These are phyloP conservation scores for Sorex araneus DNA, from an alignment of 2,113 vertebrate genomes.

Conservation along the genomic window DNA sequence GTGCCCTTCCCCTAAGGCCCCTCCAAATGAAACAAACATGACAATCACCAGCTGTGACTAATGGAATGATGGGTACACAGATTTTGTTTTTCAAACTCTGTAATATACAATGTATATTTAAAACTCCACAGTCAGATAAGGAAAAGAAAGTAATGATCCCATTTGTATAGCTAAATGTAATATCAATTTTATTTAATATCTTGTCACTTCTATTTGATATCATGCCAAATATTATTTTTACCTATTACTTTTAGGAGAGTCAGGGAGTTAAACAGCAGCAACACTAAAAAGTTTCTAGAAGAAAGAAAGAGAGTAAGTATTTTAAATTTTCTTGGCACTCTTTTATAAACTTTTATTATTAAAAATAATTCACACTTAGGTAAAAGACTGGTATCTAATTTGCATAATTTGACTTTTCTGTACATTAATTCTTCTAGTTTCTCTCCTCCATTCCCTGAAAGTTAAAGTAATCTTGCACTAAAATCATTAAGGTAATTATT, in stretches of 20 bases:
- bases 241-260: constrained; percentile 92
- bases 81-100: not conserved
- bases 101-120: not conserved
- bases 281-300: constrained; percentile 99
- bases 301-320: constrained; percentile 96
- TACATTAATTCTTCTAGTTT: constrained; percentile 20
- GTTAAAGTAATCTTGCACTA: too few relatives aligned
- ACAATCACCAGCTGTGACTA: not conserved
- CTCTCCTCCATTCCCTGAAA: constrained; percentile 7
- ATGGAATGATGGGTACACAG: not conserved
- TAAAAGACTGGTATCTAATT: not conserved
- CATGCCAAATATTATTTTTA: constrained; percentile 61
- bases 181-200: not conserved
- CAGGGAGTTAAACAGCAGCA: constrained; percentile 98
- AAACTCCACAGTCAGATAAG: constrained; percentile 35
- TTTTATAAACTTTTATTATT: constrained; percentile 29
- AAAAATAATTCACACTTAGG: constrained; percentile 9
- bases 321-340: constrained; percentile 23
- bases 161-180: not conserved
- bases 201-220: not conserved
- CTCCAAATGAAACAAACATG: not conserved
- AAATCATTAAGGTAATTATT: too few relatives aligned
- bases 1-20: too few relatives aligned
- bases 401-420: constrained; percentile 66
- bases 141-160: constrained; percentile 14